phyloP scores from a whole-genome alignment of 2,113 vertebrate species.

The Oxyura jamaicensis region DNA sequence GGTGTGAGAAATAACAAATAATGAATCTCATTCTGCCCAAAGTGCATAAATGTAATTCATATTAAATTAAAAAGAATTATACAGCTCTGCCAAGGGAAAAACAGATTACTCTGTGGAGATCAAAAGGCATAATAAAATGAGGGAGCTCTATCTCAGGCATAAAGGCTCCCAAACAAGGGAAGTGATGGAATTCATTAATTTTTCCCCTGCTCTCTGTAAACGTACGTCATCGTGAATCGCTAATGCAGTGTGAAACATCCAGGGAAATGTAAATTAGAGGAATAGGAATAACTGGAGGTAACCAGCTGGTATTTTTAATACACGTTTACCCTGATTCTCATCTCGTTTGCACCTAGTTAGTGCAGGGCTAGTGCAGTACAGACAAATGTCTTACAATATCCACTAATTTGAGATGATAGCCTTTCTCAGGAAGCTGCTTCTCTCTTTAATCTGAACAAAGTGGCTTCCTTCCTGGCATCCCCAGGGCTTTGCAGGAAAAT shows the following conservation, averaged over 20 bases:
- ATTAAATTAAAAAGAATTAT: constrained; percentile 39
- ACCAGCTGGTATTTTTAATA: not conserved
- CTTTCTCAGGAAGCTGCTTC: not conserved
- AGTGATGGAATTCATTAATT: constrained; percentile 44
- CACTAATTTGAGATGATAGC: not conserved
- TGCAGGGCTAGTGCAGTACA: not conserved
- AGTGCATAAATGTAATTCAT: not conserved
- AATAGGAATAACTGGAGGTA: not conserved
- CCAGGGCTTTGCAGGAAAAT: not conserved
- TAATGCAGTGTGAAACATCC: constrained; percentile 1
- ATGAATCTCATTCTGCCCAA: not conserved
- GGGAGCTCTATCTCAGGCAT: not conserved
- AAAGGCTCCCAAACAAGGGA: constrained; percentile 5
- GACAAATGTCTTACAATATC: not conserved
- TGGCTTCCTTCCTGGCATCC: not conserved
- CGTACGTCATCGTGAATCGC: not conserved
- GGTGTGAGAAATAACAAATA: not conserved
- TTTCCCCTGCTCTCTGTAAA: constrained; percentile 32
- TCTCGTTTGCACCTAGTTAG: not conserved
- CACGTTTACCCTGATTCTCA: not conserved
- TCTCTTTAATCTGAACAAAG: not conserved
- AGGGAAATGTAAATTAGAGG: constrained; percentile 6
- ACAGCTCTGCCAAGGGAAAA: not conserved
- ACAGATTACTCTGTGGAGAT: constrained; percentile 21
- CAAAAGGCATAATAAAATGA: constrained; percentile 35